A percentile compares a stretch with the other conserved stretches of the same genome.
These are phyloP conservation scores for Whitmania pigra DNA, from an alignment of 1,140 invertebrate species.

Conservation along the genomic window DNA sequence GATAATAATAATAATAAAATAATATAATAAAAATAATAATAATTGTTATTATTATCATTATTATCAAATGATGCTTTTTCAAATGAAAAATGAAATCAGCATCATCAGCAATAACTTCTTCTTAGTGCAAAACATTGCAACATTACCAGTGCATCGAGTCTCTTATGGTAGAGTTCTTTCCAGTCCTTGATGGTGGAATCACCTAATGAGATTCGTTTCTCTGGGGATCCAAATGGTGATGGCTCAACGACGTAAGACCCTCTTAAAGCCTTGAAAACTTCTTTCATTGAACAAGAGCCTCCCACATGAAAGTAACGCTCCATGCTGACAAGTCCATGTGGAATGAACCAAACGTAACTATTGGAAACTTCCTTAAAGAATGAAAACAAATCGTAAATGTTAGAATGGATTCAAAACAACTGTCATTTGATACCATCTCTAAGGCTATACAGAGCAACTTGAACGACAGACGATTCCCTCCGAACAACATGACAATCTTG, in stretches of 20 bases:
- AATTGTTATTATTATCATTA: no score
- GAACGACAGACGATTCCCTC: constrained; percentile 49
- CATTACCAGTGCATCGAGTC: constrained; percentile 5
- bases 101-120: background rate
- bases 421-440: background rate
- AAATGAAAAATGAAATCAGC: background rate
- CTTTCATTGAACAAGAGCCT: constrained; percentile 50
- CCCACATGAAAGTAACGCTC: constrained; percentile 38
- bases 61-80: background rate
- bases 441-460: background rate
- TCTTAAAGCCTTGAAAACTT: constrained; percentile 58
- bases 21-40: no score
- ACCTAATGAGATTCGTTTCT: constrained; percentile 28
- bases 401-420: background rate
- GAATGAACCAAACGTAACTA: constrained; percentile 72
- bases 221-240: constrained; percentile 46
- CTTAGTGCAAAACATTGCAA: background rate
- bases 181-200: constrained; percentile 40
- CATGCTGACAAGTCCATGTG: constrained; percentile 54
- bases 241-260: constrained; percentile 62
- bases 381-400: background rate
- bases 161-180: constrained; percentile 41
- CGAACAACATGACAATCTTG: constrained; percentile 62
- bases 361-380: constrained; percentile 47
- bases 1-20: background rate